Evolutionary conservation across 2,888 invertebrate genomes (phyloP), one percentile per base, ranked within the genome.

Genomic region (Arrhopalites spinosus): DNA sequence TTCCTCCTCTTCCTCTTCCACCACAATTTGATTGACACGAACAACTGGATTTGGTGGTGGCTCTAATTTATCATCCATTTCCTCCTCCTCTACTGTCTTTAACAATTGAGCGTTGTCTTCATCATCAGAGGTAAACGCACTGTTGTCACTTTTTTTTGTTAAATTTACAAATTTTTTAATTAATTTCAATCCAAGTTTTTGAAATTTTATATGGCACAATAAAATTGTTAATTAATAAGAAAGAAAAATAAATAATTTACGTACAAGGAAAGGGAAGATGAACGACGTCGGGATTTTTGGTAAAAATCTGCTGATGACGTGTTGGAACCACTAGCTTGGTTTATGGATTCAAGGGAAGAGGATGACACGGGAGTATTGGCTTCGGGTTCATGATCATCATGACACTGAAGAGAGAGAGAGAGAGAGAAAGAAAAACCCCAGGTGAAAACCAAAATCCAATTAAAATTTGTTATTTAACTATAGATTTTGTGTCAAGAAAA

Each of bases 51-150:
- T n/a, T n/a, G 66, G 68, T 2, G 70, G 64, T 15, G 47, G 50
- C 23, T 73, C 75, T n/a, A 36, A 30, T 30, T 74, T 73, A 11
- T 77, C 76, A 29, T 80, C 77, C 17, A 66, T 68, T 2, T 77
- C 70, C 29, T 79, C 76, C 61, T 81, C 81, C 36, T 73, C 73
- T 5, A 81, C 81, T 0, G 79, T 78, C 25, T 79, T 79, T 13
- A 79, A 64, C 15, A 81, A 68, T 0, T 76, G 77, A 3, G 59
- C 64, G n/a, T 74, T 76, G 15, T 79, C 81, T 53, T 81, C 81
- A 59, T 81, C 81, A 23, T 81, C 81, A 0, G 78, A 78, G 0
- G 80, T 80, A 47, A 79, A 80, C 17, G 80, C 79, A 50, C 78
- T 78, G n/a, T n/a, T n/a, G n/a, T n/a, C n/a, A n/a, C n/a, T n/a